Percentiles rank a stretch among this genome's conserved stretches.
These are phyloP conservation scores for Pholis gunnellus DNA, from an alignment of 2,113 vertebrate genomes.

Conservation along the genomic window DNA sequence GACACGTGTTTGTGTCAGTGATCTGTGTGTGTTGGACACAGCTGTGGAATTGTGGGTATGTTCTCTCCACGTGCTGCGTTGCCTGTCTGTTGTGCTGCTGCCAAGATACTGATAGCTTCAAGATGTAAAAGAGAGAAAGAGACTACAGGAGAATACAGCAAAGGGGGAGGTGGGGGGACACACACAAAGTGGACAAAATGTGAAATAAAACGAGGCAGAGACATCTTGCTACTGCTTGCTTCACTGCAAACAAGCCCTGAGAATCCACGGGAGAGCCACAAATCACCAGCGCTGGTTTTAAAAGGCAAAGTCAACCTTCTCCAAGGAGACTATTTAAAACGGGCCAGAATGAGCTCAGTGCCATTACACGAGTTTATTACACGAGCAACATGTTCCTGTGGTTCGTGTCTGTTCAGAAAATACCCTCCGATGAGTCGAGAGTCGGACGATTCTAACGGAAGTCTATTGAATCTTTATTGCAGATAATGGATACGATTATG, in stretches of 20 bases:
- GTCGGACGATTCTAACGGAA: constrained; percentile 7
- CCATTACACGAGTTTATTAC: constrained; percentile 66
- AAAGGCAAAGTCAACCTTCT: constrained; percentile 69
- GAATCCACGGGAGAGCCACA: constrained; percentile 64
- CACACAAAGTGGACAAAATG: constrained; percentile 66
- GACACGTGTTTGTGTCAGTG: constrained; percentile 50
- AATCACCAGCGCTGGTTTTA: constrained; percentile 64
- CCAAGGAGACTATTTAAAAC: constrained; percentile 69
- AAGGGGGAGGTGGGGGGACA: background rate
- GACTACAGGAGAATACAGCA: constrained; percentile 24
- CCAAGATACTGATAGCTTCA: constrained; percentile 75
- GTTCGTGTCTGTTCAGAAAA: constrained; percentile 33
- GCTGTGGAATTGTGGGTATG: constrained; percentile 65
- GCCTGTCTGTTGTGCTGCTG: constrained; percentile 60
- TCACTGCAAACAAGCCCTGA: constrained; percentile 62
- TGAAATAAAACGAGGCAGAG: constrained; percentile 60
- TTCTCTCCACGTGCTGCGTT: constrained; percentile 66
- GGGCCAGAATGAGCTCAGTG: constrained; percentile 66
- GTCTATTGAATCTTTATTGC: background rate
- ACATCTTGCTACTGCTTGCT: constrained; percentile 70
- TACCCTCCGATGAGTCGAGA: constrained; percentile 4
- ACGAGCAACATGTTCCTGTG: constrained; percentile 57
- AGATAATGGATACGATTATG: background rate
- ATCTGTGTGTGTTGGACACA: constrained; percentile 46
- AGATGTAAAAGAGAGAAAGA: constrained; percentile 65